Conservation (phyloP, 2,113 vertebrate genomes). For the Colaptes auratus region DNA sequence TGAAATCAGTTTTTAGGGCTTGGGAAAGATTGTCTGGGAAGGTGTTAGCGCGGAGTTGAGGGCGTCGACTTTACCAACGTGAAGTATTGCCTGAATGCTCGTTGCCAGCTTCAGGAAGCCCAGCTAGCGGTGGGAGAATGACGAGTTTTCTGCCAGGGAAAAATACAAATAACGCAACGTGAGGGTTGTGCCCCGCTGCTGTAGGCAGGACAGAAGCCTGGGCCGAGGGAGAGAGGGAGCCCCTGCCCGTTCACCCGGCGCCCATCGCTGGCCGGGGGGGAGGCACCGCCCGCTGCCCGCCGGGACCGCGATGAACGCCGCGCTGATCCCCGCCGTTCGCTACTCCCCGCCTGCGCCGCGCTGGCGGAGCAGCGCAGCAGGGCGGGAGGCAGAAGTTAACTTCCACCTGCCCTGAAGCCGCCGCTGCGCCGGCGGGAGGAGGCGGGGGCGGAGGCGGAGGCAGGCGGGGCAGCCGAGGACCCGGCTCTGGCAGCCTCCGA, state of each 20-base stretch:
- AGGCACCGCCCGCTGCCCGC: neutral
- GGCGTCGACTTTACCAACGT: neutral
- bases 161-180: rapidly evolving
- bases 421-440: conserved; percentile 24
- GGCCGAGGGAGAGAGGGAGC: neutral
- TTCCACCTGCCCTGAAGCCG: conserved; percentile 22
- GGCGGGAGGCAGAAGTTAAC: conserved; percentile 28
- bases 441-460: conserved; percentile 37
- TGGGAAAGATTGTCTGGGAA: neutral
- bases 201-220: neutral
- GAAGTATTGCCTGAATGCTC: neutral
- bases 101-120: neutral
- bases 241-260: neutral
- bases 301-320: neutral
- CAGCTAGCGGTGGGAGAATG: neutral
- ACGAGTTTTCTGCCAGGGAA: neutral
- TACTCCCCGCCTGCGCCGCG: neutral
- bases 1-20: neutral
- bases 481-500: conserved; percentile 79
- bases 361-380: neutral
- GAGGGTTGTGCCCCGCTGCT: neutral
- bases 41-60: neutral
- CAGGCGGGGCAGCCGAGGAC: conserved; percentile 75
- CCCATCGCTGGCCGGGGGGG: neutral
- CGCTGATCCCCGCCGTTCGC: neutral